Evolutionary conservation across 2,888 invertebrate species (phyloP).

Genomic region (Acanthacorydalis orientalis): DNA sequence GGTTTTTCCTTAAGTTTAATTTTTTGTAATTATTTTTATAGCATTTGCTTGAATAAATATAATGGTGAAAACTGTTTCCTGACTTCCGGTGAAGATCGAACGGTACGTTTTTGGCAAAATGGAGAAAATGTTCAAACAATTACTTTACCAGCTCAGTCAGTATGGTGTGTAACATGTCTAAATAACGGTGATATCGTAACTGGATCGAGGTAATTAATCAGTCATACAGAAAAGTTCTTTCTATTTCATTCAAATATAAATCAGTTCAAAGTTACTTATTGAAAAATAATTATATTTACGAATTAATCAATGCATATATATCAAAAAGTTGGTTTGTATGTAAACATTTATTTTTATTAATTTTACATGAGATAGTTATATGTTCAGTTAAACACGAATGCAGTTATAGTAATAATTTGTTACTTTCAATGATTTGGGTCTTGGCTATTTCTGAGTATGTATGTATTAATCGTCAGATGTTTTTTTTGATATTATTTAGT

Average conservation of each 20-base stretch:
- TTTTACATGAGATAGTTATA: no score
- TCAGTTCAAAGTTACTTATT: no score
- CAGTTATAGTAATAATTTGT: no score
- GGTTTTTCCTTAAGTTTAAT: not conserved
- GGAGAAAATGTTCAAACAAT: slow-evolving; percentile 48
- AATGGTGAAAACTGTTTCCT: slow-evolving; percentile 46
- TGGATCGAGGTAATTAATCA: slow-evolving; percentile 32
- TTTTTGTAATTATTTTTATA: slow-evolving; percentile 15
- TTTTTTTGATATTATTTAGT: slow-evolving; percentile 29
- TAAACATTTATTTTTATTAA: no score
- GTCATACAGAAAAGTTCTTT: not conserved
- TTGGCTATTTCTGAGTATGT: no score
- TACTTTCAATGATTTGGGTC: no score
- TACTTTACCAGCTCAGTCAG: slow-evolving; percentile 65
- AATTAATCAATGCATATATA: no score
- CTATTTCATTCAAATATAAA: no score
- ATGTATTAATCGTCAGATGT: not conserved
- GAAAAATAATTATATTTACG: no score
- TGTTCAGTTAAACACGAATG: no score
- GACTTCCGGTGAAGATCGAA: slow-evolving; percentile 78
- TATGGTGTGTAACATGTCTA: slow-evolving; percentile 73
- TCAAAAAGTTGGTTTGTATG: no score
- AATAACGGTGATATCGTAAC: slow-evolving; percentile 80
- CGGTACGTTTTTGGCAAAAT: slow-evolving; percentile 63
- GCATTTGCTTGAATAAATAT: slow-evolving; percentile 37